These are phyloP conservation scores for Ailuropoda melanoleuca DNA, from an alignment of 2,113 vertebrate genomes.

Conservation along the genomic window DNA sequence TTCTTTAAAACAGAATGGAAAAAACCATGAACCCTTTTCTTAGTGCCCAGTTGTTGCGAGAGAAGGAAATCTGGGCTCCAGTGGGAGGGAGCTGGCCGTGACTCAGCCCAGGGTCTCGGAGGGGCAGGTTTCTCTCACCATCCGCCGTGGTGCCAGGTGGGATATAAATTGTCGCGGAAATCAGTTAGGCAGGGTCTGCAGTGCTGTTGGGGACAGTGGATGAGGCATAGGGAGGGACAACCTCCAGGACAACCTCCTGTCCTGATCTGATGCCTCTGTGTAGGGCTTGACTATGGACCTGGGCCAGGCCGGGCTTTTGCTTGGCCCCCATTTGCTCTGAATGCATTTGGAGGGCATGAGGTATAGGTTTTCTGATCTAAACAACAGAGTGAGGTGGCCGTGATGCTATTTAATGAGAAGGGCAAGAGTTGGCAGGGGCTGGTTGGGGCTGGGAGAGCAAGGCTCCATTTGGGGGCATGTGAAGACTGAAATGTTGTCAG, in stretches of 20 bases:
- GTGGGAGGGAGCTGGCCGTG: neutral
- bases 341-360: neutral
- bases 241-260: neutral
- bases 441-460: neutral
- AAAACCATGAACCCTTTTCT: neutral
- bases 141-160: neutral
- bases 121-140: neutral
- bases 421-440: neutral
- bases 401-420: neutral
- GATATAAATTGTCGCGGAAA: neutral
- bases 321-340: neutral
- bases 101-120: rapidly evolving
- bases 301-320: neutral
- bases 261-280: neutral
- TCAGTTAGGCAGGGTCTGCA: neutral
- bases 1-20: conserved; percentile 24
- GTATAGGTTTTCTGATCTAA: neutral
- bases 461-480: rapidly evolving
- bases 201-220: neutral
- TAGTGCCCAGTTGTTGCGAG: neutral
- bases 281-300: neutral
- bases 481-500: neutral
- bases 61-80: neutral
- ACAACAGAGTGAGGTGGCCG: rapidly evolving
- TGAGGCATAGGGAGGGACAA: neutral